Base-by-base conservation (phyloP, 2,888 invertebrate species). In the Rhagophthalmus giganteus region DNA sequence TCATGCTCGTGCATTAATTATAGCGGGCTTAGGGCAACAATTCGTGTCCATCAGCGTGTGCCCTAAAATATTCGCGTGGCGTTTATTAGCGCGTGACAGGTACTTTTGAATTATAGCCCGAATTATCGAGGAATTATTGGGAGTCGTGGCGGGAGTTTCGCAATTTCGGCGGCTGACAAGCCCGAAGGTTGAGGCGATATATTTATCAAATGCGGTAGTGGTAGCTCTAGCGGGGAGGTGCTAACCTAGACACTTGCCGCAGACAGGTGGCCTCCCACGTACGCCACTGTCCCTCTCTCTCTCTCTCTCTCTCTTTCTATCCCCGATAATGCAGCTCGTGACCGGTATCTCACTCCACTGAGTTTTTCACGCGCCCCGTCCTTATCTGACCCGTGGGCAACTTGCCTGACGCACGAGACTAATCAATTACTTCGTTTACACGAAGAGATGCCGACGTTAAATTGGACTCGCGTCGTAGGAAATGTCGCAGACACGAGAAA, bases 181-280 rank as follows among this genome's bases (percentile, higher is more conserved):
- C 34, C 50, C 50, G 60, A 58, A 50, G 50, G 50, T 44, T 55
- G 61, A 58, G 50, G 58, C 60, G 64, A 68, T 67, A 68, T 67
- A 69, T 68, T 67, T 68, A 67, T 67, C 68, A 68, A 67, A 64
- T 62, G 66, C 63, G 40, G 40, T 45, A 45, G 45, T 38, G 53
- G 34, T 16, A 40, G 50, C 50, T 44, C 44, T 24, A 51, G 52
- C 53, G 59, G 46, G 63, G 67, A 65, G 66, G 70, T 66, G 70
- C 68, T 71, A 70, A 69, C 69, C 70, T 69, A 70, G 71, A 71
- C 72, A 70, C 71, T 72, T 71, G 71, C 72, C 70, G 71, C 71
- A 70, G 71, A 71, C 72, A 72, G 71, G 71, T 72, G 70, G 70
- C 71, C 70, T 69, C 70, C 69, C 70, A 70, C 66, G 67, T 62